These are phyloP conservation scores for Prochilodus magdalenae DNA, from an alignment of 2,113 vertebrate genomes.

Conservation along the genomic window DNA sequence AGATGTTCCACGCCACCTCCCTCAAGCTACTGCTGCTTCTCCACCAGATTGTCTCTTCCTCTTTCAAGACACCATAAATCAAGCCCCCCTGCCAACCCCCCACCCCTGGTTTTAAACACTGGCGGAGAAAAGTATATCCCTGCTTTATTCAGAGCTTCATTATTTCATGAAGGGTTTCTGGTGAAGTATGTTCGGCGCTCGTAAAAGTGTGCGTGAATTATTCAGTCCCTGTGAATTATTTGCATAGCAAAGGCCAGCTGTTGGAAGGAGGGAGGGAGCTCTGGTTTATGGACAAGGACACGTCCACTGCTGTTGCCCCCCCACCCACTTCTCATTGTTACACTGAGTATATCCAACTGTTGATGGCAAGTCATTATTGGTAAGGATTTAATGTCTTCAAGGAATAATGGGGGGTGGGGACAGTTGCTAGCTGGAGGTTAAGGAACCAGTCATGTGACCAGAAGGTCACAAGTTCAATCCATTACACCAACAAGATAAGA, in stretches of 20 bases:
- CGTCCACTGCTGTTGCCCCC: constrained; percentile 24
- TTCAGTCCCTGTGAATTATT: constrained; percentile 60
- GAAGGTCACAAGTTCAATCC: too few species aligned
- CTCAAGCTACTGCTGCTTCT: constrained; percentile 15
- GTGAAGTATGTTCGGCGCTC: constrained; percentile 46
- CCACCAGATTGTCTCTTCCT: constrained; percentile 26
- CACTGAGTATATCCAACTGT: constrained; percentile 50
- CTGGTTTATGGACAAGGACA: constrained; percentile 30
- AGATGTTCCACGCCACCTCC: constrained; percentile 43
- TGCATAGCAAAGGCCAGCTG: constrained; percentile 56
- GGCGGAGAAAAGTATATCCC: constrained; percentile 19
- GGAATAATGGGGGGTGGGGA: too few species aligned
- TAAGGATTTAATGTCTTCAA: too few species aligned
- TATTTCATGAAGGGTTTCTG: constrained; percentile 51
- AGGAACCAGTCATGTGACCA: too few species aligned
- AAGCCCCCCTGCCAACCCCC: neutral
- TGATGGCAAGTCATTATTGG: too few species aligned
- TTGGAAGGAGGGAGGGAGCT: constrained; percentile 17
- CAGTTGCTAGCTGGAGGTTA: too few species aligned
- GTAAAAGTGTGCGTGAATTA: constrained; percentile 63
- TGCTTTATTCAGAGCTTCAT: constrained; percentile 51
- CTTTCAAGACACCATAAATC: constrained; percentile 39
- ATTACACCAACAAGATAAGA: too few species aligned
- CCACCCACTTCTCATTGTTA: constrained; percentile 21
- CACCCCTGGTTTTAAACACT: constrained; percentile 15